Evolutionary conservation across 2,797 vertebrate genomes (phyloP).

Genomic region (Chelon auratus): DNA sequence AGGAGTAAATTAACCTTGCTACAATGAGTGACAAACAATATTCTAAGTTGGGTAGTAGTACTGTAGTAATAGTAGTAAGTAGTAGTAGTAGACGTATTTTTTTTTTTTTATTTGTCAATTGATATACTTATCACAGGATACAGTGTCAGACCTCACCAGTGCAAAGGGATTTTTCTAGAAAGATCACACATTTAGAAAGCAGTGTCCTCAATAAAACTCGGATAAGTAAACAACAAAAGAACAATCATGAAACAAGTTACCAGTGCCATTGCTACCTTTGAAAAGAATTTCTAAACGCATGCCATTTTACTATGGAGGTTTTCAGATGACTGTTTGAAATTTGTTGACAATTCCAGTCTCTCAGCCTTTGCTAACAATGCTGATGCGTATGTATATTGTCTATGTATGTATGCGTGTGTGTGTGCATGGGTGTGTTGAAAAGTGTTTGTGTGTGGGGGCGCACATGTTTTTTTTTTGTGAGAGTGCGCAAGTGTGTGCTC

Average conservation of each 20-base stretch:
- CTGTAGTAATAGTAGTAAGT: conserved; percentile 55
- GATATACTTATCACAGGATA: conserved; percentile 78
- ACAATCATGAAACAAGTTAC: conserved; percentile 84
- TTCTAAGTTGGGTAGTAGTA: conserved; percentile 78
- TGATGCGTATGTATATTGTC: conserved; percentile 51
- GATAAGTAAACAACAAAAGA: conserved; percentile 82
- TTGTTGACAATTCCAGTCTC: conserved; percentile 77
- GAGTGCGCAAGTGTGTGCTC: conserved; percentile 81
- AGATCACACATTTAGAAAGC: conserved; percentile 86
- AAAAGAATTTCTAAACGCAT: conserved; percentile 87
- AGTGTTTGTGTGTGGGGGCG: conserved; percentile 43
- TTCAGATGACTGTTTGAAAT: conserved; percentile 76
- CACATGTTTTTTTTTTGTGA: conserved; percentile 60
- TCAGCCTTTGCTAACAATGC: conserved; percentile 76
- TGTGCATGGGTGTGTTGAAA: conserved; percentile 30
- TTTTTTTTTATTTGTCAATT: conserved; percentile 69
- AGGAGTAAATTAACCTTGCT: conserved; percentile 87
- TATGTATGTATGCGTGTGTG: conserved; percentile 47
- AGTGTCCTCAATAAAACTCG: conserved; percentile 82
- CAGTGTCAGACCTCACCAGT: conserved; percentile 83
- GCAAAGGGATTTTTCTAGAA: conserved; percentile 84
- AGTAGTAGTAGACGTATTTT: conserved; percentile 48
- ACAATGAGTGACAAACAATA: conserved; percentile 82
- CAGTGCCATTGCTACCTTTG: conserved; percentile 83
- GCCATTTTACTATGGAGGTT: conserved; percentile 84